phyloP scores from a whole-genome alignment of 2,888 invertebrate species.

The Antheraea yamamai region DNA sequence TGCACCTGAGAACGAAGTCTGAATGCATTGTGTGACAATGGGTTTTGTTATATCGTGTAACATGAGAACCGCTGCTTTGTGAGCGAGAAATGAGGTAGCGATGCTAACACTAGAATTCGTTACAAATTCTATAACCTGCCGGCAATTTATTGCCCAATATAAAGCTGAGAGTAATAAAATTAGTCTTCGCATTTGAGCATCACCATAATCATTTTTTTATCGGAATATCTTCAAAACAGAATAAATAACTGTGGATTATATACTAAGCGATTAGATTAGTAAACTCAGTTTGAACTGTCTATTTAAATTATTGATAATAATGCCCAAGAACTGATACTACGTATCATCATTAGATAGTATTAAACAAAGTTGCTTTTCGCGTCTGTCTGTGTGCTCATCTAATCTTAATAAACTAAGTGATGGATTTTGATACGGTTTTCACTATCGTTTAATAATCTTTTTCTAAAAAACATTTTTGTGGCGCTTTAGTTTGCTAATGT shows the following conservation, averaged over 20 bases:
- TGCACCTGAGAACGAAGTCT: background rate
- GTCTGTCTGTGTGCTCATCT: too few species aligned
- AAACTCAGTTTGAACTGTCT: background rate
- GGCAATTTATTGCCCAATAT: background rate
- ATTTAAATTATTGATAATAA: background rate
- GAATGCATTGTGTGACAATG: background rate
- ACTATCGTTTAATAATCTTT: too few species aligned
- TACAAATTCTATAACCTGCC: background rate
- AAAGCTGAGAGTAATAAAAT: background rate
- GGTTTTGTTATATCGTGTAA: background rate
- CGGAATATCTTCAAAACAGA: background rate
- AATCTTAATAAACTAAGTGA: too few species aligned
- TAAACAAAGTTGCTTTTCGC: too few species aligned
- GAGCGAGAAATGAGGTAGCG: background rate
- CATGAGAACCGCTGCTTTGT: background rate
- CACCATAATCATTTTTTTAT: background rate
- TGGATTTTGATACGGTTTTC: too few species aligned
- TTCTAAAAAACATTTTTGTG: too few species aligned
- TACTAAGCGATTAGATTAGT: background rate
- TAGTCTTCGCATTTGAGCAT: background rate
- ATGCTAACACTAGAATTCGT: background rate
- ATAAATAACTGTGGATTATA: background rate
- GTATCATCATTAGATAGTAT: background rate
- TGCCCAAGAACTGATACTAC: background rate
- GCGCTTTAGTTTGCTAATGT: too few species aligned